Evolutionary conservation across 2,797 vertebrate genomes (phyloP).

Genomic region (Podarcis siculus): DNA sequence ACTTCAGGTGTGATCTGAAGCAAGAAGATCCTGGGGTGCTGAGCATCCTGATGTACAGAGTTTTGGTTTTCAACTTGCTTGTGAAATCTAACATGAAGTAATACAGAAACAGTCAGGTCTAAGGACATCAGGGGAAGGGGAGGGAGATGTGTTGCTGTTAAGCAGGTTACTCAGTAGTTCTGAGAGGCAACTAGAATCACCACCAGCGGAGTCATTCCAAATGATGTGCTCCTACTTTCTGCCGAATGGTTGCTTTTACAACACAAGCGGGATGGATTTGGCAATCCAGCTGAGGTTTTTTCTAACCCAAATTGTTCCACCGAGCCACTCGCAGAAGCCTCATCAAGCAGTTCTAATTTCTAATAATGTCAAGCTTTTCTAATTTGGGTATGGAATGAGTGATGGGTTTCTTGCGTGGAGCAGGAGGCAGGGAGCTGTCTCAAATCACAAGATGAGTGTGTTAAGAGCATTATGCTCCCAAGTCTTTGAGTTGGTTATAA

Average conservation of each 20-base stretch:
- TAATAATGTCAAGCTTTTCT: conserved; percentile 22
- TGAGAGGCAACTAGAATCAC: conserved; percentile 44
- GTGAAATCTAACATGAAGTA: background rate
- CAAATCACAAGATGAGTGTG: background rate
- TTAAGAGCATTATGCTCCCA: background rate
- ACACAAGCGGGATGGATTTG: conserved; percentile 31
- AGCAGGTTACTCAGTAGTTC: conserved; percentile 43
- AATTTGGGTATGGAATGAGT: conserved; percentile 46
- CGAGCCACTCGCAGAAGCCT: conserved; percentile 34
- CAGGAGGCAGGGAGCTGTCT: background rate
- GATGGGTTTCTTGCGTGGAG: conserved; percentile 1
- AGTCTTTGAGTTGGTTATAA: background rate
- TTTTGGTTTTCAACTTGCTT: background rate
- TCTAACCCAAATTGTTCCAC: conserved; percentile 46
- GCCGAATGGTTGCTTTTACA: conserved; percentile 18
- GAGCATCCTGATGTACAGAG: background rate
- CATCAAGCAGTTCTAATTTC: conserved; percentile 18
- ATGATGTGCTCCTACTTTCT: conserved; percentile 10
- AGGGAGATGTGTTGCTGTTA: conserved; percentile 16
- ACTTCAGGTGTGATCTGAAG: too few species aligned
- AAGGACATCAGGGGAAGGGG: background rate
- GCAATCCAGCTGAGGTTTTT: conserved; percentile 4
- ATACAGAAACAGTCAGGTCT: background rate
- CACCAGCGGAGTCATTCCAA: conserved; percentile 52
- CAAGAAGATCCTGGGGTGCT: too few species aligned